Evolutionary conservation across 2,888 invertebrate genomes (phyloP).

Genomic region (Congeria kusceri): DNA sequence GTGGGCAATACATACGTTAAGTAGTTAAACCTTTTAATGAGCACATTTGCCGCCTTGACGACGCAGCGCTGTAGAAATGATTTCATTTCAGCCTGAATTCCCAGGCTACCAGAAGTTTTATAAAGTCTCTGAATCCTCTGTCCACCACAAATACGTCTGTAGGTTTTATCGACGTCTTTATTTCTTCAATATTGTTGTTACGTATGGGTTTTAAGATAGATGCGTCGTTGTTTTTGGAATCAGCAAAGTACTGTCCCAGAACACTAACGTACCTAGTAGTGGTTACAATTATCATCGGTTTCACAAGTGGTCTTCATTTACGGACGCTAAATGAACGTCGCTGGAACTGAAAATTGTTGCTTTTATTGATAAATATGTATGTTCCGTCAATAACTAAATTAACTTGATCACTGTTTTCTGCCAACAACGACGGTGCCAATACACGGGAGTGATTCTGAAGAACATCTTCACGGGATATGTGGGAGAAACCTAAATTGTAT

Average conservation of each 20-base stretch:
- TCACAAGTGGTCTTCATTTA: conserved; percentile 53
- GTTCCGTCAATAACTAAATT: conserved; percentile 59
- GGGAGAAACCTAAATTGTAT: too few species aligned
- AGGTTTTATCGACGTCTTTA: conserved; percentile 37
- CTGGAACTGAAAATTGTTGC: conserved; percentile 52
- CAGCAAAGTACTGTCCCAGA: conserved; percentile 54
- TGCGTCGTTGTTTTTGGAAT: conserved; percentile 56
- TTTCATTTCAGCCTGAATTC: conserved; percentile 46
- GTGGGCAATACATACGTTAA: too few species aligned
- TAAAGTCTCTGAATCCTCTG: conserved; percentile 59
- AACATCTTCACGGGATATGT: too few species aligned
- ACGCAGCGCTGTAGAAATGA: too few species aligned
- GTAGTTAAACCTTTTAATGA: too few species aligned
- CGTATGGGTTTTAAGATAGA: conserved; percentile 54
- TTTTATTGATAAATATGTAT: conserved; percentile 59
- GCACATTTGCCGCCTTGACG: too few species aligned
- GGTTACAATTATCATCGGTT: conserved; percentile 57
- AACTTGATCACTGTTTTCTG: too few species aligned
- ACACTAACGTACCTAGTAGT: conserved; percentile 51
- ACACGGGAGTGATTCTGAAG: too few species aligned
- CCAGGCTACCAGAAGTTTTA: conserved; percentile 37
- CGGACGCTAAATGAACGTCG: conserved; percentile 44
- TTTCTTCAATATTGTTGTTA: conserved; percentile 47
- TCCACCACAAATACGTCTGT: conserved; percentile 54
- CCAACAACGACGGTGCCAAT: too few species aligned